phyloP scores from a whole-genome alignment of 2,888 invertebrate genomes.

The Catocala fraxini region DNA sequence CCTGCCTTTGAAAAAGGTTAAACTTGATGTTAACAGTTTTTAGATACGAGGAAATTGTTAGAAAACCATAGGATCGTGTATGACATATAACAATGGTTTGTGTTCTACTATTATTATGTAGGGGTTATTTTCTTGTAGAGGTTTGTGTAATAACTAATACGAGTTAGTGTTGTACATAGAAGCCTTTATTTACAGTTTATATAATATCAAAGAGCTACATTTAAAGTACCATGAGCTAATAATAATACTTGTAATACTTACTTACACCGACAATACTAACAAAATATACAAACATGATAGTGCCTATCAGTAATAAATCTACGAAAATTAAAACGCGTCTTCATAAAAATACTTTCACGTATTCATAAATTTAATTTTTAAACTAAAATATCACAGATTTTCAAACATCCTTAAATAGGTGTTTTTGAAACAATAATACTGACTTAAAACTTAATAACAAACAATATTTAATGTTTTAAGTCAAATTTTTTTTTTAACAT shows the following conservation, averaged over 20 bases:
- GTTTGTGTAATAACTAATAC: not conserved
- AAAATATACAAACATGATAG: slow-evolving; percentile 20
- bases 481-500: not conserved
- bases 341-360: slow-evolving; percentile 25
- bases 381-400: slow-evolving; percentile 55
- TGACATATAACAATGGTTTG: slow-evolving; percentile 19
- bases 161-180: slow-evolving; percentile 28
- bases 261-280: slow-evolving; percentile 18
- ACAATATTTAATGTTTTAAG: not conserved
- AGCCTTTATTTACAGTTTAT: slow-evolving; percentile 52
- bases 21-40: slow-evolving; percentile 12
- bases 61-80: slow-evolving; percentile 6
- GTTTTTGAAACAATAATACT: slow-evolving; percentile 18
- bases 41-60: slow-evolving; percentile 11
- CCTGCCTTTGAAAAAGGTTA: slow-evolving; percentile 16
- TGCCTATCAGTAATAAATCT: slow-evolving; percentile 26
- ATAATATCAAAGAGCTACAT: slow-evolving; percentile 47
- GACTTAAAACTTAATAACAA: slow-evolving; percentile 6
- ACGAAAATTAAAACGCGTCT: slow-evolving; percentile 23
- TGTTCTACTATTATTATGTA: not conserved
- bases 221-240: slow-evolving; percentile 25
- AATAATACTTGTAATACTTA: slow-evolving; percentile 15
- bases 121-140: not conserved
- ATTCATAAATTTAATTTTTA: slow-evolving; percentile 30
- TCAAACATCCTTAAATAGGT: slow-evolving; percentile 37